A percentile compares a stretch with the other conserved stretches of the same genome.
These are phyloP conservation scores for Oryctes rhinoceros DNA, from an alignment of 1,140 invertebrate species.

Conservation along the genomic window DNA sequence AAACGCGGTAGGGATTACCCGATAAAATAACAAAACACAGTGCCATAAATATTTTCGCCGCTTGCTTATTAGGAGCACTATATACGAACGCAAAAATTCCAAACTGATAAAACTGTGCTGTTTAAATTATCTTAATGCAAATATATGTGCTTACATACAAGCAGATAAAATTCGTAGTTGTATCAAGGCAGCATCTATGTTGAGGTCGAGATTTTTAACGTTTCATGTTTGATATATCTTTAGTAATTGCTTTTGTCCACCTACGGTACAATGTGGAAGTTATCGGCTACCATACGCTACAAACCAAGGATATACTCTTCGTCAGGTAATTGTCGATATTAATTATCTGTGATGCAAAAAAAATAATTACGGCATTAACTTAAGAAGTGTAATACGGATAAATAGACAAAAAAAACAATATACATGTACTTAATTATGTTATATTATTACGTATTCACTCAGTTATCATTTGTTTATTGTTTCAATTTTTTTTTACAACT, in stretches of 20 bases:
- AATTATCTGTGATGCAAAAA: not conserved
- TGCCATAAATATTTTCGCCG: not conserved
- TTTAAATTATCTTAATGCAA: conserved; percentile 31
- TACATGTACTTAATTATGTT: too few relatives aligned
- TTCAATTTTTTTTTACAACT: too few relatives aligned
- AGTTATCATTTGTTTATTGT: too few relatives aligned
- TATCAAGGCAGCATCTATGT: not conserved
- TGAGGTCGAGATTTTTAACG: not conserved
- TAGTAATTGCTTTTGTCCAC: not conserved
- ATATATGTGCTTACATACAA: not conserved
- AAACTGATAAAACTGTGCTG: not conserved
- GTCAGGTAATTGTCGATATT: not conserved
- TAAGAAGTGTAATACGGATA: not conserved
- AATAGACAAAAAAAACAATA: too few relatives aligned
- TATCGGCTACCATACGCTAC: conserved; percentile 3
- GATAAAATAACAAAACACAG: too few relatives aligned
- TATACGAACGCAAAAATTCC: not conserved
- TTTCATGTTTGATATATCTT: not conserved
- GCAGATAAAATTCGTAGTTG: not conserved
- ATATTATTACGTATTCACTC: too few relatives aligned
- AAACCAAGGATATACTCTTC: not conserved
- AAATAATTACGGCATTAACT: not conserved
- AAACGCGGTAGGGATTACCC: too few relatives aligned
- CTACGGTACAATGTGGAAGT: not conserved
- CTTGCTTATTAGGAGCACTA: not conserved